These are phyloP conservation scores for Zonitis immaculata DNA, from an alignment of 2,888 invertebrate species.

Conservation along the genomic window DNA sequence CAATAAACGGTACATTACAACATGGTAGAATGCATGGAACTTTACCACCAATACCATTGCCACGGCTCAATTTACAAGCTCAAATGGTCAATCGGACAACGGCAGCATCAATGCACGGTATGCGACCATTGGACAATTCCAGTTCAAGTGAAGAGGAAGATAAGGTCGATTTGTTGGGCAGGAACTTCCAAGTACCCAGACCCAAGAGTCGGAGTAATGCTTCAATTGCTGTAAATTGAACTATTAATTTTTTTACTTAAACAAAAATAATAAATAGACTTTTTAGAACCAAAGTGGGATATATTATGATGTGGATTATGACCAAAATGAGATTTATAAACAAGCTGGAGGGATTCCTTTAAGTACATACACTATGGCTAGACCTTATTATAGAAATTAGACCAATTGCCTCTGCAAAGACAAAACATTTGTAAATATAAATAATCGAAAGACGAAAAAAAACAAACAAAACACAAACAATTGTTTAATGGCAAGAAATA, in stretches of 20 bases:
- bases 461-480: no score
- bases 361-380: constrained; percentile 77
- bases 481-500: no score
- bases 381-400: constrained; percentile 59
- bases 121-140: constrained; percentile 52
- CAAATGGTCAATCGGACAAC: constrained; percentile 39
- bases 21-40: constrained; percentile 51
- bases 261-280: no score
- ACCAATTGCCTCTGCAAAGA: no score
- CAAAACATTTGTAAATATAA: not conserved
- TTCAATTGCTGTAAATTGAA: constrained; percentile 56
- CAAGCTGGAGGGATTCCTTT: constrained; percentile 70
- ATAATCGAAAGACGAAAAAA: not conserved
- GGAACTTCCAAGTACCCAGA: constrained; percentile 71
- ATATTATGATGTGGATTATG: constrained; percentile 86
- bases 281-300: constrained; percentile 84
- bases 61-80: constrained; percentile 55
- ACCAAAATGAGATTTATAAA: constrained; percentile 55
- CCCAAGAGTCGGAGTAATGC: constrained; percentile 74
- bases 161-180: constrained; percentile 68
- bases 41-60: constrained; percentile 65
- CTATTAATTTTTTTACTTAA: no score
- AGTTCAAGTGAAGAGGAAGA: constrained; percentile 65
- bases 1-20: constrained; percentile 50
- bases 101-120: constrained; percentile 44